These are phyloP conservation scores for Tetramorium alpestre DNA, from an alignment of 1,140 invertebrate species.

Conservation along the genomic window DNA sequence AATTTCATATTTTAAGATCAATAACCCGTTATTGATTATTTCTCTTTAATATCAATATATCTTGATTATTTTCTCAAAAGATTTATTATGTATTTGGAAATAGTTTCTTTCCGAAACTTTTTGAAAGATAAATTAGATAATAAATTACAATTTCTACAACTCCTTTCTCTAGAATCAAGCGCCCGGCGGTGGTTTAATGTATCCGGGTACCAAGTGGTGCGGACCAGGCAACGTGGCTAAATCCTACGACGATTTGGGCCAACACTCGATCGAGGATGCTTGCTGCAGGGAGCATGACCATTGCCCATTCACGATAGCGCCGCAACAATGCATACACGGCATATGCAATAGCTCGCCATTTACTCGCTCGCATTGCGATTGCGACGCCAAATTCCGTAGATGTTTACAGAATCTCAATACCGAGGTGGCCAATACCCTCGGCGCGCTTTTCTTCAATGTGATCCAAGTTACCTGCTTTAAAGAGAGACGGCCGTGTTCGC, in stretches of 20 bases:
- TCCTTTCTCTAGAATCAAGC: conserved; percentile 73
- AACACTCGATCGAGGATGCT: conserved; percentile 88
- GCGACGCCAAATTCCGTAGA: conserved; percentile 89
- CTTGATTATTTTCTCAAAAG: background rate
- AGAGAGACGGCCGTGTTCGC: conserved; percentile 88
- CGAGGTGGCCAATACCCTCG: conserved; percentile 89
- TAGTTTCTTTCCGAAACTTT: background rate
- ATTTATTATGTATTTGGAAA: background rate
- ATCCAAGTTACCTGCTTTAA: conserved; percentile 90
- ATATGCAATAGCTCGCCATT: conserved; percentile 90
- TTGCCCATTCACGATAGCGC: conserved; percentile 88
- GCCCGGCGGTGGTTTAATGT: conserved; percentile 81
- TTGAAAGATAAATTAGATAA: background rate
- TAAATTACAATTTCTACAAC: background rate
- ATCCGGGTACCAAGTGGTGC: conserved; percentile 91
- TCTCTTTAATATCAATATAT: background rate
- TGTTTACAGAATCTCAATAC: conserved; percentile 89
- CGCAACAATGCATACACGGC: conserved; percentile 88
- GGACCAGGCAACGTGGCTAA: conserved; percentile 89
- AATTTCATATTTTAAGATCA: too few species aligned
- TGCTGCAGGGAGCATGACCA: conserved; percentile 93
- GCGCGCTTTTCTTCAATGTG: conserved; percentile 90
- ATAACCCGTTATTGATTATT: too few species aligned
- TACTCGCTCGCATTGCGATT: conserved; percentile 91
- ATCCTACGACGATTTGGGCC: conserved; percentile 89